Conservation (phyloP, 2,888 invertebrate genomes). For the Stenodema calcarata region DNA sequence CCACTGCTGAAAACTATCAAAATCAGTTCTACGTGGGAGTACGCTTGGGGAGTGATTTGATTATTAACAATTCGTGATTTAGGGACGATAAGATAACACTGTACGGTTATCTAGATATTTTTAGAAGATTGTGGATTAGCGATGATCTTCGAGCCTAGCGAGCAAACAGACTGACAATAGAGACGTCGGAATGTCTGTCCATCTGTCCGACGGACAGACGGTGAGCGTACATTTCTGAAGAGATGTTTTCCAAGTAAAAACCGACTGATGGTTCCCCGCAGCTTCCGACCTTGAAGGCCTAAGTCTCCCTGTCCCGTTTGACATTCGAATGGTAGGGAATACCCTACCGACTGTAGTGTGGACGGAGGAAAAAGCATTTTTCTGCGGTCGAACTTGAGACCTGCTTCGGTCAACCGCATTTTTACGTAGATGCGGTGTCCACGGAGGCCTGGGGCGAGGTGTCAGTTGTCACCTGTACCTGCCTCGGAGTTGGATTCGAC, state of each 20-base stretch:
- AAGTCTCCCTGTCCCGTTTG: background rate
- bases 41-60: no score
- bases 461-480: constrained; percentile 18
- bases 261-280: background rate
- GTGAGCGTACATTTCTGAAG: background rate
- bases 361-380: background rate
- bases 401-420: constrained; percentile 38
- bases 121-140: no score
- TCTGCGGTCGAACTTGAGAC: constrained; percentile 43
- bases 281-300: background rate
- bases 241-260: background rate
- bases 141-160: background rate
- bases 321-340: constrained; percentile 29
- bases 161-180: background rate
- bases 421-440: constrained; percentile 15
- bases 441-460: background rate
- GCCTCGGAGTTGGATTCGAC: background rate
- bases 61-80: no score
- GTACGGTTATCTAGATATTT: no score
- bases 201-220: background rate
- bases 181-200: background rate
- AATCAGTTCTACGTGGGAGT: no score
- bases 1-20: no score
- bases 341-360: background rate
- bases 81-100: no score